These are phyloP conservation scores for Azemiops feae DNA, from an alignment of 2,113 vertebrate genomes.

Conservation along the genomic window DNA sequence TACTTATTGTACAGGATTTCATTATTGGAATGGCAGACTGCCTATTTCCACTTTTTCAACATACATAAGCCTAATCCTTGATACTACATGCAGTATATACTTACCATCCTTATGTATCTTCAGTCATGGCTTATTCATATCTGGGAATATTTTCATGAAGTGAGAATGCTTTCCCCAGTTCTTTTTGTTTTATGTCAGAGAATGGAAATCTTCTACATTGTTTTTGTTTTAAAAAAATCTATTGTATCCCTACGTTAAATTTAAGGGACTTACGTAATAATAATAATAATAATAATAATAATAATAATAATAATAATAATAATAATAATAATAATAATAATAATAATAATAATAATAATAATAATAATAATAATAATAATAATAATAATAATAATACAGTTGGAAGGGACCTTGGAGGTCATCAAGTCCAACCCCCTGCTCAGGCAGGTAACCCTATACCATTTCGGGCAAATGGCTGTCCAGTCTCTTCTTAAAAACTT, in stretches of 20 bases:
- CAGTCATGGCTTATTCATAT: not conserved
- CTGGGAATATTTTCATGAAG: not conserved
- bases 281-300: no score
- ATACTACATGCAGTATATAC: not conserved
- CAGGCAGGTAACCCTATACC: no score
- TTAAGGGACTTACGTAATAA: not conserved
- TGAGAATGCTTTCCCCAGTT: not conserved
- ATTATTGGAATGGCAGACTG: not conserved
- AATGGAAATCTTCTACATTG: not conserved
- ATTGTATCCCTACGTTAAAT: not conserved
- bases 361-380: no score
- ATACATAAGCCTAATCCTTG: not conserved
- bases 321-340: no score
- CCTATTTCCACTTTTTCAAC: not conserved
- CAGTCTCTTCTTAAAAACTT: no score
- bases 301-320: no score
- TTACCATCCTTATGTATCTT: not conserved
- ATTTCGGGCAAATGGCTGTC: no score
- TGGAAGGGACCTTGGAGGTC: no score
- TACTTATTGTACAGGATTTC: not conserved
- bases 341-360: no score
- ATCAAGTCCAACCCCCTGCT: no score
- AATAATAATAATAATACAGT: no score
- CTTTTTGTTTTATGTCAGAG: not conserved
- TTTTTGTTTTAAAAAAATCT: not conserved